Evolutionary conservation across 2,888 invertebrate species (phyloP).

Genomic region (Schrankia costaestrigalis): DNA sequence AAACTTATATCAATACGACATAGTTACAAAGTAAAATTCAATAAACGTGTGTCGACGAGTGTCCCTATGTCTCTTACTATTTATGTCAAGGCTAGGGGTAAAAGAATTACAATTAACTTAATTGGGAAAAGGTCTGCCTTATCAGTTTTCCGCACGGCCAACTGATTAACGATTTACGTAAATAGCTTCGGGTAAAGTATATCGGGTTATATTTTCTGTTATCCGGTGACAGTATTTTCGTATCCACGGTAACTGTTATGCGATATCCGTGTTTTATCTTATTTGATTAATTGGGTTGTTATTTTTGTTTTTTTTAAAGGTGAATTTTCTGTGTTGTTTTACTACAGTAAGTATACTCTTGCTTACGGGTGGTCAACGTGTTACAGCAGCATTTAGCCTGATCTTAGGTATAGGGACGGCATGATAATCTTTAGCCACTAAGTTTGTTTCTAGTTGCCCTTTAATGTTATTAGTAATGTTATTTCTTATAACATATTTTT

Average conservation of each 20-base stretch:
- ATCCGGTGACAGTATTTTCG: constrained; percentile 16
- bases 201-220: constrained; percentile 48
- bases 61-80: constrained; percentile 32
- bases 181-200: constrained; percentile 56
- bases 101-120: constrained; percentile 75
- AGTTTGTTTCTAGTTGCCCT: too few species aligned
- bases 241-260: constrained; percentile 11
- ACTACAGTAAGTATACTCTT: too few species aligned
- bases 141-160: constrained; percentile 70
- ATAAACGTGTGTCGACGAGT: constrained; percentile 27
- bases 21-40: constrained; percentile 44
- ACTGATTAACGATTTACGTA: constrained; percentile 74
- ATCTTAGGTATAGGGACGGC: too few species aligned
- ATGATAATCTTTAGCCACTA: too few species aligned
- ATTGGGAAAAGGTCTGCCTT: constrained; percentile 70
- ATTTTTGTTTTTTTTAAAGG: too few species aligned
- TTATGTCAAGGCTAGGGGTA: constrained; percentile 45
- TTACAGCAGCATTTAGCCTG: too few species aligned
- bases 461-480: too few species aligned
- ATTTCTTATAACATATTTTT: too few species aligned
- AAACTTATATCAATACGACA: too few species aligned
- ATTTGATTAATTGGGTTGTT: constrained; percentile 17
- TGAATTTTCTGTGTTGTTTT: too few species aligned
- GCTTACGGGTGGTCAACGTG: too few species aligned
- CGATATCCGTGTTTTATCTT: constrained; percentile 15